phyloP scores from a whole-genome alignment of 2,113 vertebrate species.

The Hypomesus transpacificus region DNA sequence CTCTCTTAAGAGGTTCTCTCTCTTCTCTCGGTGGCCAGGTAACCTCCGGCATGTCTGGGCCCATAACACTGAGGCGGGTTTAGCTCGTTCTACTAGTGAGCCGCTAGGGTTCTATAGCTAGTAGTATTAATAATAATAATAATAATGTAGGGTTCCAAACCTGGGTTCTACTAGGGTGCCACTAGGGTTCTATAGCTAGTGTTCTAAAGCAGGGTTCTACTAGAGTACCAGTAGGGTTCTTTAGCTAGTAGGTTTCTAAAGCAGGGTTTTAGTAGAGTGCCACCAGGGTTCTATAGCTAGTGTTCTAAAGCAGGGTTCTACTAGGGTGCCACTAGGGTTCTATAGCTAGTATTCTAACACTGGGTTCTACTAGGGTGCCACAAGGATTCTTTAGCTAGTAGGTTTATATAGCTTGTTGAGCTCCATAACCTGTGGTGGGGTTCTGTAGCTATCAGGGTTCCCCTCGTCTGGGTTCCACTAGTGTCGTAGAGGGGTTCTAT shows the following conservation, averaged over 20 bases:
- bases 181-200: background rate
- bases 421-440: no score
- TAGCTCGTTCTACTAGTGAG: background rate
- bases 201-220: no score
- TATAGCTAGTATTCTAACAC: no score
- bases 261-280: no score
- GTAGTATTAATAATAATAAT: no score
- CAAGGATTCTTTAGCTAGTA: background rate
- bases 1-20: slow-evolving; percentile 76
- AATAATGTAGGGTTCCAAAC: no score
- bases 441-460: no score
- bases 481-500: background rate
- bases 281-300: background rate
- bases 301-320: no score
- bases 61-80: slow-evolving; percentile 50
- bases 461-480: no score
- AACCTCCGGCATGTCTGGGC: slow-evolving; percentile 74
- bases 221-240: background rate
- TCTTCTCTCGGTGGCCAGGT: slow-evolving; percentile 82
- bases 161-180: background rate
- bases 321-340: background rate
- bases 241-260: no score
- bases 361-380: background rate
- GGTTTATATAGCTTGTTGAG: no score
- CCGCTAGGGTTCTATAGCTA: background rate